Evolutionary conservation across 2,797 vertebrate species (phyloP).

Genomic region (Adrianichthys oophorus): DNA sequence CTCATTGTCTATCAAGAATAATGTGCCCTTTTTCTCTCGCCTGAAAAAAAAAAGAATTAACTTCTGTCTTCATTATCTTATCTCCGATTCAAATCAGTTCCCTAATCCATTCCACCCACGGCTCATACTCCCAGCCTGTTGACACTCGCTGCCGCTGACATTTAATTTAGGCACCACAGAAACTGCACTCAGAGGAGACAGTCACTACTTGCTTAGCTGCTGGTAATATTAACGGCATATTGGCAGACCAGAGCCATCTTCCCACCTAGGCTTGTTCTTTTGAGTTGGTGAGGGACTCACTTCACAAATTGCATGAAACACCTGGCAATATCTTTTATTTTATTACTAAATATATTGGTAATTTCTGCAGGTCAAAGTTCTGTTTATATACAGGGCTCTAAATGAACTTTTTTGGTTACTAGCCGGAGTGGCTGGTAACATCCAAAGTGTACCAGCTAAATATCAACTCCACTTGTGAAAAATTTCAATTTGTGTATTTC

Average conservation of each 20-base stretch:
- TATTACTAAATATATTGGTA: not conserved
- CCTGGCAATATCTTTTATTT: not conserved
- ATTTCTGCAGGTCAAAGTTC: not conserved
- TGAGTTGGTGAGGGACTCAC: not conserved
- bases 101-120: conserved; percentile 73
- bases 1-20: conserved; percentile 56
- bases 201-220: conserved; percentile 50
- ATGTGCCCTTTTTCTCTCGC: conserved; percentile 38
- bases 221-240: conserved; percentile 75
- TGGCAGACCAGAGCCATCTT: conserved; percentile 53
- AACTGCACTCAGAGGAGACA: conserved; percentile 53
- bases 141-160: conserved; percentile 73
- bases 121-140: conserved; percentile 57
- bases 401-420: too few species aligned
- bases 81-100: conserved; percentile 79
- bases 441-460: too few species aligned
- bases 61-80: conserved; percentile 83
- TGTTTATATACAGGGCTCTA: not conserved
- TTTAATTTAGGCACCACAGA: conserved; percentile 75
- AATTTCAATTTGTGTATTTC: too few species aligned
- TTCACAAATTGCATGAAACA: conserved; percentile 7
- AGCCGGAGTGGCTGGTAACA: too few species aligned
- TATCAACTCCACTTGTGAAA: too few species aligned
- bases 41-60: conserved; percentile 73
- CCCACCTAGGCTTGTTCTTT: conserved; percentile 22